Conservation (phyloP, 2,888 invertebrate species). For the Ceraclea dissimilis region DNA sequence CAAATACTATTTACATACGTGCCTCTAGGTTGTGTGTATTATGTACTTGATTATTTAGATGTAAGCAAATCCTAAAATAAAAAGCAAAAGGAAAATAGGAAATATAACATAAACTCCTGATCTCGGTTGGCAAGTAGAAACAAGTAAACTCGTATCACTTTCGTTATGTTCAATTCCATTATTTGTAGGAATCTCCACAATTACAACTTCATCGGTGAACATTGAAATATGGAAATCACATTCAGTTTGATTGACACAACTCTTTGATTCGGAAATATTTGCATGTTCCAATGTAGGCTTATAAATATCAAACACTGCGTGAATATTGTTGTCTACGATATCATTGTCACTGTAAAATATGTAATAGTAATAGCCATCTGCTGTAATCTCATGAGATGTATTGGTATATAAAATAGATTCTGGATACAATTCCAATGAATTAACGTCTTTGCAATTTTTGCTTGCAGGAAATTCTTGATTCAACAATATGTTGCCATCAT, state of each 20-base stretch:
- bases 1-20: too few species aligned
- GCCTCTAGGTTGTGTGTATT: too few species aligned
- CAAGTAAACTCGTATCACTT: conserved; percentile 62
- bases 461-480: conserved; percentile 65
- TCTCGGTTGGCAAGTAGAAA: conserved; percentile 73
- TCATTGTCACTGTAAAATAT: conserved; percentile 86
- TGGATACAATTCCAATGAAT: conserved; percentile 59
- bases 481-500: conserved; percentile 66
- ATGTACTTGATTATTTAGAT: conserved; percentile 45
- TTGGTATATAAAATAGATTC: conserved; percentile 53
- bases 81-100: conserved; percentile 65
- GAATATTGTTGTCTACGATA: conserved; percentile 68
- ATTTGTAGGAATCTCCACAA: conserved; percentile 75
- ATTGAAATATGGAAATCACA: conserved; percentile 68
- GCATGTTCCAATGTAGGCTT: conserved; percentile 77
- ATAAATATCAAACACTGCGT: conserved; percentile 76
- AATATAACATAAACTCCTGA: conserved; percentile 73
- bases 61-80: conserved; percentile 75
- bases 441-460: conserved; percentile 58
- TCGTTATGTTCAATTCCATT: conserved; percentile 73
- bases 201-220: conserved; percentile 69
- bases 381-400: conserved; percentile 60
- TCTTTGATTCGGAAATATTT: conserved; percentile 56
- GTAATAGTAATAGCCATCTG: conserved; percentile 81
- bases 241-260: conserved; percentile 68